Percentiles rank a stretch among this genome's conserved stretches.
These are phyloP conservation scores for Melanogrammus aeglefinus DNA, from an alignment of 2,797 vertebrate genomes.

Conservation along the genomic window DNA sequence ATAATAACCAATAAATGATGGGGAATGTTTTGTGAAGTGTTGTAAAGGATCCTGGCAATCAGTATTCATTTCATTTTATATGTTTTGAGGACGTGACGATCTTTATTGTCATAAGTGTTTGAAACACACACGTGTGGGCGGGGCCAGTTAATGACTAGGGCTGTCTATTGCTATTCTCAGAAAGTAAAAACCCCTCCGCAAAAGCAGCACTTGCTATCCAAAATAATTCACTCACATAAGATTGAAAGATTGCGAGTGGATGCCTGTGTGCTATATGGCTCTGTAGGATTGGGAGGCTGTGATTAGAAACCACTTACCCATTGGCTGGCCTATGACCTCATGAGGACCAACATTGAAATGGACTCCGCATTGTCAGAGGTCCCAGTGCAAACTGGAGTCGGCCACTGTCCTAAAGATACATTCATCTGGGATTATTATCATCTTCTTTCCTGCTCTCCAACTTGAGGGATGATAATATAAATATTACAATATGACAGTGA, in stretches of 20 bases:
- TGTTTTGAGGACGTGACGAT: neutral
- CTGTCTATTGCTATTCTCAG: conserved; percentile 9
- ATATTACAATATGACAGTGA: neutral
- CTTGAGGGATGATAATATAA: neutral
- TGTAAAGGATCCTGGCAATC: neutral
- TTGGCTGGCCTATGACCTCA: conserved; percentile 51
- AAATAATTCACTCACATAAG: conserved; percentile 26
- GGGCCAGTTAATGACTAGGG: conserved; percentile 1
- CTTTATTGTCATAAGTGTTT: neutral
- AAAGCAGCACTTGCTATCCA: conserved; percentile 14
- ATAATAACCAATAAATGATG: neutral
- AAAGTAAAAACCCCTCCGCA: neutral
- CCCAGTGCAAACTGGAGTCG: conserved; percentile 64
- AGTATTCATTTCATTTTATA: too few species aligned
- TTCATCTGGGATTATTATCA: neutral
- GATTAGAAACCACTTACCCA: conserved; percentile 57
- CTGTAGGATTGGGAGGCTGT: conserved; percentile 42
- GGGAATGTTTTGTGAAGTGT: neutral
- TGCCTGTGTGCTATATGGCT: conserved; percentile 41
- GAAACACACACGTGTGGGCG: neutral
- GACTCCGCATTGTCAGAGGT: conserved; percentile 62
- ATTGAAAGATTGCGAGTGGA: conserved; percentile 44
- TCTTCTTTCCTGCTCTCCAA: neutral
- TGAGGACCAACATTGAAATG: conserved; percentile 41
- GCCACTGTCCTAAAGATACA: conserved; percentile 20